These are phyloP conservation scores for Silurus glanis DNA, from an alignment of 2,113 vertebrate species.

Conservation along the genomic window DNA sequence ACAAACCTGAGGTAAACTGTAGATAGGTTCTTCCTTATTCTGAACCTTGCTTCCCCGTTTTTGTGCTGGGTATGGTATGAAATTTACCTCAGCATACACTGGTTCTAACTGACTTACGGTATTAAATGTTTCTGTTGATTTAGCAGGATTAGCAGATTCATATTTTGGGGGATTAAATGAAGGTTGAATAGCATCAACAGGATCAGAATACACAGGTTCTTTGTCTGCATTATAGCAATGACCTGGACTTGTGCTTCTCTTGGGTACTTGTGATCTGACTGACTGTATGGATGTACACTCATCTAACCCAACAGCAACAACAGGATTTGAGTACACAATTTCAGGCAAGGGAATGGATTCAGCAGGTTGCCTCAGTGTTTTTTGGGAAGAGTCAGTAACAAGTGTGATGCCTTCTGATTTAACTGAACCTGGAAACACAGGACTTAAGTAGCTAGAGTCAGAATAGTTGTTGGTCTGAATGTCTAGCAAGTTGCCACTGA, in stretches of 20 bases:
- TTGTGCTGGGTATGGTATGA: conserved; percentile 49
- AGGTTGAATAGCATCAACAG: conserved; percentile 68
- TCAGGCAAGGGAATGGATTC: conserved; percentile 24
- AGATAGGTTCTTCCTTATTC: conserved; percentile 56
- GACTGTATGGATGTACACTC: background rate
- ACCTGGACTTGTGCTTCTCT: conserved; percentile 46
- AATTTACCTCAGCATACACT: conserved; percentile 71
- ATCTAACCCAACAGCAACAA: conserved; percentile 58
- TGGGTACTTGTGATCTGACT: conserved; percentile 44
- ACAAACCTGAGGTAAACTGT: conserved; percentile 50
- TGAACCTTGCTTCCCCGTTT: conserved; percentile 19
- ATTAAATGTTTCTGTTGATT: background rate
- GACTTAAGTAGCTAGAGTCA: conserved; percentile 28
- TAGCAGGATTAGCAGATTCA: conserved; percentile 57
- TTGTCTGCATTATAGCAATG: background rate
- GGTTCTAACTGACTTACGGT: conserved; percentile 42
- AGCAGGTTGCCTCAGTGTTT: background rate
- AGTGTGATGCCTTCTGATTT: conserved; percentile 15
- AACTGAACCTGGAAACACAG: conserved; percentile 4
- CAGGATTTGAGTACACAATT: conserved; percentile 74
- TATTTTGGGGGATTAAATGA: background rate
- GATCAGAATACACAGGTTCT: conserved; percentile 82
- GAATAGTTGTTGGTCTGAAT: conserved; percentile 31
- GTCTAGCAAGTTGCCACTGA: conserved; percentile 38
- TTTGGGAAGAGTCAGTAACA: conserved; percentile 7